phyloP scores from a whole-genome alignment of 2,113 vertebrate species.

The Podarcis cretensis region DNA sequence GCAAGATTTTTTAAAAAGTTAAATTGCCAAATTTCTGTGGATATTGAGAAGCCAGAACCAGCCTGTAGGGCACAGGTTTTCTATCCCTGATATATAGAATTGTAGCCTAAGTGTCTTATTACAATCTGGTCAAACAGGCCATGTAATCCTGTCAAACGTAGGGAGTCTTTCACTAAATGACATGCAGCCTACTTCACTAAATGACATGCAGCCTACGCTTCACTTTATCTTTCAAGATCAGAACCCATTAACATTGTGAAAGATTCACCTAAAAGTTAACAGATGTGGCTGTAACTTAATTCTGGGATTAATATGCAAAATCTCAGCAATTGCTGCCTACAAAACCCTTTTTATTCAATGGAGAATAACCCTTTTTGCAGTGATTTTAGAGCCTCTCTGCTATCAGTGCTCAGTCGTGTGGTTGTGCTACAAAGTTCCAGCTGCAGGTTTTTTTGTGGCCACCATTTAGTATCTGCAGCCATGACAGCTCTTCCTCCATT shows the following conservation, averaged over 20 bases:
- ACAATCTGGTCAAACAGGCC: background rate
- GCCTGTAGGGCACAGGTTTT: background rate
- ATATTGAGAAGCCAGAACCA: too few relatives aligned
- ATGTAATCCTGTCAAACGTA: background rate
- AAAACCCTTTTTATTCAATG: background rate
- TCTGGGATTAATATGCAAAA: background rate
- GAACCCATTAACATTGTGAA: background rate
- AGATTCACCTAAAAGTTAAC: background rate
- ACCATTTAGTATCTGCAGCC: background rate
- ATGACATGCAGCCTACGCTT: background rate
- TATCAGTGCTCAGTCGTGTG: background rate
- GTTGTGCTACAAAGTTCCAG: background rate
- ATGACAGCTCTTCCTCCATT: background rate
- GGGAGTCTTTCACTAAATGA: background rate
- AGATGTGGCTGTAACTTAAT: slow-evolving; percentile 8
- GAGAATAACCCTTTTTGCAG: background rate
- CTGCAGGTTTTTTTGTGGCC: background rate
- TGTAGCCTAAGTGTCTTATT: slow-evolving; percentile 1
- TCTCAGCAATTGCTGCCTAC: slow-evolving; percentile 7
- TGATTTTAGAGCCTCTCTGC: background rate
- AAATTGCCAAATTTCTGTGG: too few relatives aligned
- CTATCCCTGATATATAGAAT: background rate
- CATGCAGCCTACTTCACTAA: background rate
- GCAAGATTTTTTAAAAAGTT: too few relatives aligned
- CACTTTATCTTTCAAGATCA: background rate